These are phyloP conservation scores for Montipora sp. DNA, from an alignment of 64 coral and sea anemone genomes.

Conservation along the genomic window DNA sequence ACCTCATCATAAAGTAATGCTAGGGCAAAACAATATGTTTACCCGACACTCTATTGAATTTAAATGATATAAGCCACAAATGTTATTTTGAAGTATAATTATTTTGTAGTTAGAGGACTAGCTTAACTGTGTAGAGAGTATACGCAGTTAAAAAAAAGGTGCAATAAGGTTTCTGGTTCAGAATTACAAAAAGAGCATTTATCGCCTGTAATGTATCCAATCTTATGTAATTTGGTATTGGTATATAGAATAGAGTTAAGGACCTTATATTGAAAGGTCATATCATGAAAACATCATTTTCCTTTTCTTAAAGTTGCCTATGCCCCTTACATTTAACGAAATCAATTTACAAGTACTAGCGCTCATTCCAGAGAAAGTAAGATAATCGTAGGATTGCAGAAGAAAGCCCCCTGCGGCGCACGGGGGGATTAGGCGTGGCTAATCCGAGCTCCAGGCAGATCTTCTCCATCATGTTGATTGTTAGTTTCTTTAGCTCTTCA, in stretches of 20 bases:
- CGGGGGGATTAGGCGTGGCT: no score
- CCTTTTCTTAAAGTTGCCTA: conserved; percentile 47
- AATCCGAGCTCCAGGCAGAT: no score
- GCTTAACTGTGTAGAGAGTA: not conserved
- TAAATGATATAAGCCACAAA: no score
- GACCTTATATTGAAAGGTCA: conserved; percentile 1
- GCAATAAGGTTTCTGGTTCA: not conserved
- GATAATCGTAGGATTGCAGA: not conserved
- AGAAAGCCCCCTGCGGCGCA: not conserved
- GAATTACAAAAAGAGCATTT: not conserved
- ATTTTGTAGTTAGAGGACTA: no score
- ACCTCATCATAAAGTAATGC: conserved; percentile 48
- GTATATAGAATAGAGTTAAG: conserved; percentile 4
- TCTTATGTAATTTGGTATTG: conserved; percentile 1
- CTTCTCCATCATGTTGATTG: no score
- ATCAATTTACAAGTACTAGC: not conserved
- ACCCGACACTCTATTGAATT: conserved; percentile 44
- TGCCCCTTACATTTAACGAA: conserved; percentile 20
- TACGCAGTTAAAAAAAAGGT: not conserved
- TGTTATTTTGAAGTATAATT: no score
- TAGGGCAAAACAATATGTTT: conserved; percentile 5
- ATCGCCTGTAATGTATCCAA: not conserved
- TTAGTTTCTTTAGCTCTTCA: no score
- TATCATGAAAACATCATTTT: conserved; percentile 17
- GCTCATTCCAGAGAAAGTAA: not conserved